A percentile compares a stretch with the other conserved stretches of the same genome.
phyloP scores from a whole-genome alignment of 2,888 invertebrate species.

The Neoitamus cyanurus region DNA sequence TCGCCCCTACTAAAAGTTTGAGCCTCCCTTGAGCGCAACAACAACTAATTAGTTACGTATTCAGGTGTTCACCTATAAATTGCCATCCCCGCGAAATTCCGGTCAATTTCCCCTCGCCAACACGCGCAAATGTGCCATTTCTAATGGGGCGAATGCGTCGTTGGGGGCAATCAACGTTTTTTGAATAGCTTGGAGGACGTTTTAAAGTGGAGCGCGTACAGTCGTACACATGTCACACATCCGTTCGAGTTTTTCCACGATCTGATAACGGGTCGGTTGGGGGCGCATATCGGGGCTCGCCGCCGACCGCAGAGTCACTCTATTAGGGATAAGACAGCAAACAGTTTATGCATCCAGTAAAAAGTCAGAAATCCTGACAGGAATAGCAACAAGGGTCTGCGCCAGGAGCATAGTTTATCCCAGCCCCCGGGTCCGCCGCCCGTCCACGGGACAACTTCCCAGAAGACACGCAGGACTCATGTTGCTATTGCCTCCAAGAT shows the following conservation, averaged over 20 bases:
- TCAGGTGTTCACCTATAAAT: neutral
- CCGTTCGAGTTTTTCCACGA: neutral
- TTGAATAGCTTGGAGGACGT: conserved; percentile 59
- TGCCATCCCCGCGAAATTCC: neutral
- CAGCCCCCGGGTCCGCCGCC: neutral
- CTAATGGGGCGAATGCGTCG: neutral
- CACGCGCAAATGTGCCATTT: conserved; percentile 30
- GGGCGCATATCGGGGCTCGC: neutral
- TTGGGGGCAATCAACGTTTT: conserved; percentile 2
- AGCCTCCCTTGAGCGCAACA: neutral
- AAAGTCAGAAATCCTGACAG: conserved; percentile 28
- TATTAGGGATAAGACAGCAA: conserved; percentile 36
- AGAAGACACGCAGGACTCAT: conserved; percentile 47
- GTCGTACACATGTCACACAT: conserved; percentile 14
- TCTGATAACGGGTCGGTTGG: neutral
- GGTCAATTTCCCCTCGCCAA: neutral
- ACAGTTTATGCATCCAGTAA: conserved; percentile 20
- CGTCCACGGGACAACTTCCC: conserved; percentile 2
- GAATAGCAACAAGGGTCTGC: conserved; percentile 37
- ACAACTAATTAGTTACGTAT: conserved; percentile 1
- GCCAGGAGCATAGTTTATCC: conserved; percentile 3
- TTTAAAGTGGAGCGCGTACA: conserved; percentile 52
- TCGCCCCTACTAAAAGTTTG: neutral
- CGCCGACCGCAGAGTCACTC: neutral
- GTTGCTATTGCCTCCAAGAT: conserved; percentile 43